These are phyloP conservation scores for Dinothrombium tinctorium DNA, from an alignment of 1,140 invertebrate genomes.

Conservation along the genomic window DNA sequence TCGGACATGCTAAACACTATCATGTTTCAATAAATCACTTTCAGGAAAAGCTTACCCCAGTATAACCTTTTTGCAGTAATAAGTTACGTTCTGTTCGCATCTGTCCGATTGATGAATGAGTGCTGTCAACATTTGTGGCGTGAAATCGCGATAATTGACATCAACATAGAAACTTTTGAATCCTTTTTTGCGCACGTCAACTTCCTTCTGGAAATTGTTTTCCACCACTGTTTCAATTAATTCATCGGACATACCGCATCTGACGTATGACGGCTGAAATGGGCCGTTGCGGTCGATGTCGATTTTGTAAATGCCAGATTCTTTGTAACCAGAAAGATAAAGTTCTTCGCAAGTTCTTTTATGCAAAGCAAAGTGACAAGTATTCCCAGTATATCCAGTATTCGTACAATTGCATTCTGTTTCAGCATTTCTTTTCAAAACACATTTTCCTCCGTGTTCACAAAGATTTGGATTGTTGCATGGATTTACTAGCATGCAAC, in stretches of 20 bases:
- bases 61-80: constrained; percentile 67
- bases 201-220: constrained; percentile 69
- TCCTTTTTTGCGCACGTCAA: constrained; percentile 41
- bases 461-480: constrained; percentile 67
- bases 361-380: constrained; percentile 74
- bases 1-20: constrained; percentile 37
- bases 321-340: constrained; percentile 50
- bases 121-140: constrained; percentile 63
- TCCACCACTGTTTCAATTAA: constrained; percentile 68
- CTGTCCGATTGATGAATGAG: constrained; percentile 63
- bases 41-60: constrained; percentile 24
- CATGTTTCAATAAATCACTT: background rate
- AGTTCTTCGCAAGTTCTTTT: constrained; percentile 75
- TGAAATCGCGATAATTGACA: constrained; percentile 66
- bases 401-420: constrained; percentile 66
- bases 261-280: constrained; percentile 63
- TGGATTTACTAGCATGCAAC: constrained; percentile 68
- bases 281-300: constrained; percentile 80
- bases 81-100: constrained; percentile 70
- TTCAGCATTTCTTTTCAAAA: constrained; percentile 37
- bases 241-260: constrained; percentile 63
- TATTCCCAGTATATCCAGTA: constrained; percentile 61
- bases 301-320: constrained; percentile 62
- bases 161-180: constrained; percentile 54
- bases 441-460: constrained; percentile 67